phyloP scores from a whole-genome alignment of 2,797 vertebrate genomes.

The Lutjanus campechanus region DNA sequence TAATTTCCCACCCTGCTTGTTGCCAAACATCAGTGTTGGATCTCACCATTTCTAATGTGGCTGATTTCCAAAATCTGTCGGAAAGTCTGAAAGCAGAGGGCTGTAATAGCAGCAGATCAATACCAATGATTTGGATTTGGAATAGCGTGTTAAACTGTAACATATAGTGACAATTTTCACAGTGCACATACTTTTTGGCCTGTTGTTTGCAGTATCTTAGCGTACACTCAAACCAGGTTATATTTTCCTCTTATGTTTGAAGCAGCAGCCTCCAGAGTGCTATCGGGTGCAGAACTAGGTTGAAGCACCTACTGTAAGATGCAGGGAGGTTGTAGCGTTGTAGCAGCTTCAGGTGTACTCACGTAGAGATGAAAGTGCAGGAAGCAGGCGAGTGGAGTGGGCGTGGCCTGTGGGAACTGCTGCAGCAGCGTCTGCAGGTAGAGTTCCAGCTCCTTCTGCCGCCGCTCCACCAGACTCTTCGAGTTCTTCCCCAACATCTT shows the following conservation, averaged over 20 bases:
- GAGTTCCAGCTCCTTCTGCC: conserved; percentile 95
- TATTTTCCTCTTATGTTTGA: background rate
- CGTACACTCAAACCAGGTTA: background rate
- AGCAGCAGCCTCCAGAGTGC: background rate
- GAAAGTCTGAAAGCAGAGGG: background rate
- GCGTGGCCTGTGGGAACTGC: conserved; percentile 90
- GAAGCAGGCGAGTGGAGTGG: conserved; percentile 90
- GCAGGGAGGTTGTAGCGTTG: background rate
- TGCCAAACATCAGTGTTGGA: background rate
- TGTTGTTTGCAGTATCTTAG: background rate
- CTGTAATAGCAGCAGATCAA: background rate
- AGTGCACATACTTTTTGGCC: background rate
- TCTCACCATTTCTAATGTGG: too few species aligned
- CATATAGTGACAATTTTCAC: background rate
- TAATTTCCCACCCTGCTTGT: too few species aligned
- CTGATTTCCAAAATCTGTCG: background rate
- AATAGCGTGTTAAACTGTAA: background rate
- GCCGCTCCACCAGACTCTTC: conserved; percentile 93
- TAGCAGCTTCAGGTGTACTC: conserved; percentile 78
- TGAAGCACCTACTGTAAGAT: background rate
- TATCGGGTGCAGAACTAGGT: too few species aligned
- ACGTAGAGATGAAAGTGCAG: conserved; percentile 96
- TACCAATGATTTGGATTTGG: background rate
- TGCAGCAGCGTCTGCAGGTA: conserved; percentile 93
- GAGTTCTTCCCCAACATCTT: conserved; percentile 99